phyloP scores from a whole-genome alignment of 1,140 invertebrate species.

The Brachionus calyciflorus region DNA sequence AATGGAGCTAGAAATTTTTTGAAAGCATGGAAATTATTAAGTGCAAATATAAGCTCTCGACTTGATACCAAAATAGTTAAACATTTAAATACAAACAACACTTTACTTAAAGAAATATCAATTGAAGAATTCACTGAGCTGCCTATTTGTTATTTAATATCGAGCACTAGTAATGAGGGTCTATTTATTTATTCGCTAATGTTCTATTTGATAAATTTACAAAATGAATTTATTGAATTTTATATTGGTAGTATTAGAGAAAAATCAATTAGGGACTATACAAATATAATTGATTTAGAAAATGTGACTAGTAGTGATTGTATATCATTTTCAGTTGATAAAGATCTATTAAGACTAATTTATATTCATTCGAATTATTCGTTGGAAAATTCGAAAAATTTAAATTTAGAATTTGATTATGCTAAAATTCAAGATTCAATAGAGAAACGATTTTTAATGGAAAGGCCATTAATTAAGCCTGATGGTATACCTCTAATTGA shows the following conservation, averaged over 20 bases:
- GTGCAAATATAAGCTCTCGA: background rate
- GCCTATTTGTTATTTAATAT: background rate
- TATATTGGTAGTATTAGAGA: background rate
- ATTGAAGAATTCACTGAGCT: background rate
- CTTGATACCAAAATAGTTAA: background rate
- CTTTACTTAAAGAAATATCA: background rate
- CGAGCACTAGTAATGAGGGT: background rate
- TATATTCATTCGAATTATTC: slow-evolving; percentile 40
- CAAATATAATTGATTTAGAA: background rate
- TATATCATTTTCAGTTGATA: slow-evolving; percentile 23
- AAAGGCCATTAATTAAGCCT: background rate
- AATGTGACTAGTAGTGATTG: slow-evolving; percentile 14
- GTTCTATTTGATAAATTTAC: background rate
- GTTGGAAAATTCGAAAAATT: background rate
- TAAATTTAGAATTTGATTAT: slow-evolving; percentile 28
- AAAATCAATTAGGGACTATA: background rate
- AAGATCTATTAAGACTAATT: background rate
- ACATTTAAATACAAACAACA: background rate
- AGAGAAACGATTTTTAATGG: background rate
- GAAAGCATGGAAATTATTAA: slow-evolving; percentile 16
- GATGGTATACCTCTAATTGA: background rate
- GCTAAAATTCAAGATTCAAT: slow-evolving; percentile 19
- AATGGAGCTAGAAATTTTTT: background rate
- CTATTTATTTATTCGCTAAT: slow-evolving; percentile 1
- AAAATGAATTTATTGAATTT: slow-evolving; percentile 20